These are phyloP conservation scores for Mylabris sibirica DNA, from an alignment of 2,888 invertebrate species.

Conservation along the genomic window DNA sequence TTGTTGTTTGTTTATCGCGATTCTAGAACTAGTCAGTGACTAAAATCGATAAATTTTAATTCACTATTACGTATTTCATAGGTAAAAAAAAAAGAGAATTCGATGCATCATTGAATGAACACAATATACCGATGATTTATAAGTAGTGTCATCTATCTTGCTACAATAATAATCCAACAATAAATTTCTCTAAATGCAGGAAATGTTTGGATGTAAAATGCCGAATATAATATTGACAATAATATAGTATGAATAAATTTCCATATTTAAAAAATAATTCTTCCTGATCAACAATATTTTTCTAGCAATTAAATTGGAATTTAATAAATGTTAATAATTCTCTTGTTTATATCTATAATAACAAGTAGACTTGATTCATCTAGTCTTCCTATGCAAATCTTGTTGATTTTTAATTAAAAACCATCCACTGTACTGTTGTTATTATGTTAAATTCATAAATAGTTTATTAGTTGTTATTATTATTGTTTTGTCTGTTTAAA, in stretches of 20 bases:
- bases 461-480: neutral
- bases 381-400: neutral
- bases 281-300: constrained; percentile 5
- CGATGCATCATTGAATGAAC: neutral
- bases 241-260: constrained; percentile 1
- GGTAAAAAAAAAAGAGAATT: neutral
- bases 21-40: no score
- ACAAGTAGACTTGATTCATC: neutral
- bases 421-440: neutral
- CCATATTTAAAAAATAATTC: neutral
- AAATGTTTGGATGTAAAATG: neutral
- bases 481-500: constrained; percentile 7
- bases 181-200: neutral
- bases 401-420: constrained; percentile 9
- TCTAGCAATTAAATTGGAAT: neutral
- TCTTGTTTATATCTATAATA: neutral
- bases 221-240: neutral
- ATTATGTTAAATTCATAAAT: neutral
- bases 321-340: neutral
- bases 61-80: no score
- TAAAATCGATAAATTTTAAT: no score
- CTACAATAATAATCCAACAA: neutral
- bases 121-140: constrained; percentile 2
- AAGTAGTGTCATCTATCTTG: neutral
- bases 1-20: neutral